Evolutionary conservation across 2,888 invertebrate species (phyloP).

Genomic region (Phlogophora meticulosa): DNA sequence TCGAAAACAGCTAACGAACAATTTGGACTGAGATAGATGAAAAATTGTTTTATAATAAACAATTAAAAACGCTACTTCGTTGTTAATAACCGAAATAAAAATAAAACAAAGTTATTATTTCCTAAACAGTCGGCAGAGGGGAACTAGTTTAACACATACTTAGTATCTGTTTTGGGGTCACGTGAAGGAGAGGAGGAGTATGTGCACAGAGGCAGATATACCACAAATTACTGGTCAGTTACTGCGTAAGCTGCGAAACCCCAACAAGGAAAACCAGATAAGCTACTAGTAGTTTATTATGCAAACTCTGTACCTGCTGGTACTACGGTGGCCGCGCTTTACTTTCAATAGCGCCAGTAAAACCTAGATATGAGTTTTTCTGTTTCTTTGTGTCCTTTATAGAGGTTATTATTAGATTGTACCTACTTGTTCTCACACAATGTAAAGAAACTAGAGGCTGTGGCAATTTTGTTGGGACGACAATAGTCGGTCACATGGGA

Average conservation of each 20-base stretch:
- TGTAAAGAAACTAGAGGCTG: slow-evolving; percentile 66
- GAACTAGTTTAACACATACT: background rate
- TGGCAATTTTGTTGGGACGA: slow-evolving; percentile 69
- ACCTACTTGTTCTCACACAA: slow-evolving; percentile 67
- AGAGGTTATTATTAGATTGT: slow-evolving; percentile 67
- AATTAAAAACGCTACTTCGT: slow-evolving; percentile 15
- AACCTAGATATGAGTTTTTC: slow-evolving; percentile 32
- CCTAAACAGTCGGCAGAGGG: background rate
- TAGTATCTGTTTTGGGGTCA: slow-evolving; percentile 3
- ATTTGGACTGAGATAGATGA: slow-evolving; percentile 58
- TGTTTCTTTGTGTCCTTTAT: slow-evolving; percentile 41
- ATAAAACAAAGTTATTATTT: background rate
- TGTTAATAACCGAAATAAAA: slow-evolving; percentile 1
- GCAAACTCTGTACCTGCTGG: background rate
- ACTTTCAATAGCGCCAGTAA: slow-evolving; percentile 21
- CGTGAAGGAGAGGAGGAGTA: background rate
- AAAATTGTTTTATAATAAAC: slow-evolving; percentile 22
- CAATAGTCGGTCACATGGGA: slow-evolving; percentile 72
- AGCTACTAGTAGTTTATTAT: background rate
- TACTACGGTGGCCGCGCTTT: background rate
- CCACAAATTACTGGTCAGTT: slow-evolving; percentile 18
- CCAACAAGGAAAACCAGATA: background rate
- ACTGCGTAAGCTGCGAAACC: background rate
- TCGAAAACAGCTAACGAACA: slow-evolving; percentile 60
- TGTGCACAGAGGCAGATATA: slow-evolving; percentile 13